Percentiles rank a stretch among this genome's conserved stretches.
These are phyloP conservation scores for Campaea margaritaria DNA, from an alignment of 2,888 invertebrate genomes.

Conservation along the genomic window DNA sequence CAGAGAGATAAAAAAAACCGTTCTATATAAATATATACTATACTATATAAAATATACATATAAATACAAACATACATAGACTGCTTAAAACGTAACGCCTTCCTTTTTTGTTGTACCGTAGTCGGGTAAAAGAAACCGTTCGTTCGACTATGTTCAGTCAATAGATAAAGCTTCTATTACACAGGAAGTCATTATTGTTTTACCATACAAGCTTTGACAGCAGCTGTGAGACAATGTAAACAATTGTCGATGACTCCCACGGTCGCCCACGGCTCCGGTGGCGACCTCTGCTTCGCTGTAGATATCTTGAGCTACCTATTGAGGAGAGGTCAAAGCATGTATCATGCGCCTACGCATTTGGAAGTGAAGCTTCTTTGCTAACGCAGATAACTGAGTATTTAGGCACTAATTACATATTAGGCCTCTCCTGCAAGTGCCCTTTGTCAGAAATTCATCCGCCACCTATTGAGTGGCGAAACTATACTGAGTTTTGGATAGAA, in stretches of 20 bases:
- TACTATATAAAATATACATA: too few species aligned
- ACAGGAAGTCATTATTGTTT: constrained; percentile 8
- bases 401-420: background rate
- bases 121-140: too few species aligned
- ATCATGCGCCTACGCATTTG: constrained; percentile 10
- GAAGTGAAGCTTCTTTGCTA: background rate
- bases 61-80: too few species aligned
- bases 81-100: too few species aligned
- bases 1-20: too few species aligned
- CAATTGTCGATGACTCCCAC: constrained; percentile 28
- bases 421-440: too few species aligned
- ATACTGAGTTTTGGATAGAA: too few species aligned
- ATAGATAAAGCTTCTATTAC: background rate
- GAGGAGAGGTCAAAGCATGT: background rate
- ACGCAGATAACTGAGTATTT: background rate
- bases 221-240: constrained; percentile 11
- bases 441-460: too few species aligned
- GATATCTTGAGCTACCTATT: constrained; percentile 5
- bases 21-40: too few species aligned
- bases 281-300: constrained; percentile 11
- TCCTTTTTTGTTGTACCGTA: too few species aligned
- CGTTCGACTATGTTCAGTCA: background rate
- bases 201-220: background rate
- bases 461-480: too few species aligned
- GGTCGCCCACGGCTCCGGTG: constrained; percentile 6